Evolutionary conservation across 2,797 vertebrate species (phyloP).

Genomic region (Myotis planiceps): DNA sequence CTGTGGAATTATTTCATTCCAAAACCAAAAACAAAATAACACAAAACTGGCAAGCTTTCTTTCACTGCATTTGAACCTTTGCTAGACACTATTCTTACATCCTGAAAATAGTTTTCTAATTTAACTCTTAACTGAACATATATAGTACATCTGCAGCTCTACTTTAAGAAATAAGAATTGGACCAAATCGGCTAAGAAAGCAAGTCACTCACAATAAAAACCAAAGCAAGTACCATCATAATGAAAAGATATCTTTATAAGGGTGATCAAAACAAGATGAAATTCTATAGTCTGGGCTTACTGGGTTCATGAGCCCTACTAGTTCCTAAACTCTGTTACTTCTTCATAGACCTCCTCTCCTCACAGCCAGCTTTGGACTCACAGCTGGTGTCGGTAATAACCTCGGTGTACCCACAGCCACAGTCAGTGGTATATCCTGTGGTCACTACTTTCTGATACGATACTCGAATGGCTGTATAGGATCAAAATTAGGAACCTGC

Average conservation of each 20-base stretch:
- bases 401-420: background rate
- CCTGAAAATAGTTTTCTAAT: background rate
- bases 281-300: background rate
- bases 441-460: background rate
- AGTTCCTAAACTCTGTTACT: background rate
- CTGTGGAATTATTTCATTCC: background rate
- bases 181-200: background rate
- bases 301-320: background rate
- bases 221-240: background rate
- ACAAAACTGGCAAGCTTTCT: background rate
- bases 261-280: background rate
- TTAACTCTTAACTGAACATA: background rate
- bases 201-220: slow-evolving; percentile 8
- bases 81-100: background rate
- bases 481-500: background rate
- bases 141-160: background rate
- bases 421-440: background rate
- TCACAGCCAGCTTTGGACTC: background rate
- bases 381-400: background rate
- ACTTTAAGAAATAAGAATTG: background rate
- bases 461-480: background rate
- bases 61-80: background rate
- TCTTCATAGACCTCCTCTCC: background rate
- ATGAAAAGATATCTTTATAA: background rate
- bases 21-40: background rate